Evolutionary conservation across 2,797 vertebrate genomes (phyloP).

Genomic region (Sarcoramphus papa): DNA sequence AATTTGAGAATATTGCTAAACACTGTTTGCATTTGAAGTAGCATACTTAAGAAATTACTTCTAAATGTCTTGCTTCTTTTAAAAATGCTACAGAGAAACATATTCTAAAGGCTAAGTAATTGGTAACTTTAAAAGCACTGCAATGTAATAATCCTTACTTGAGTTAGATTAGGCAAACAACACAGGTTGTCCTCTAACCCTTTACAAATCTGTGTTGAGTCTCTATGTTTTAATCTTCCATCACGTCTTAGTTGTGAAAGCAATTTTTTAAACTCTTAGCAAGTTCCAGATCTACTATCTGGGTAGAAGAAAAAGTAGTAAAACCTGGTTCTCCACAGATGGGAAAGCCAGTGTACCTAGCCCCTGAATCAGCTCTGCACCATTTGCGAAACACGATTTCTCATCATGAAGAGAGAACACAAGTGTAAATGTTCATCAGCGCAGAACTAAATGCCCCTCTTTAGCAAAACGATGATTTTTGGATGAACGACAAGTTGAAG

Average conservation of each 20-base stretch:
- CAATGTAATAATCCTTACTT: background rate
- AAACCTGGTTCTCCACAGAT: background rate
- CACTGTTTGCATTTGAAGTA: background rate
- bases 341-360: background rate
- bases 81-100: background rate
- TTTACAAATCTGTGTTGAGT: background rate
- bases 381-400: background rate
- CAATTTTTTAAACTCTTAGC: background rate
- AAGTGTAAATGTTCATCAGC: background rate
- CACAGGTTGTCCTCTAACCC: background rate
- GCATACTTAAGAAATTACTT: background rate
- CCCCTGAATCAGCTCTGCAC: background rate
- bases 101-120: background rate
- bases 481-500: background rate
- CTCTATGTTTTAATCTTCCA: background rate
- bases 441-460: background rate
- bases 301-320: background rate
- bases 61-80: background rate
- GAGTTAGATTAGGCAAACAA: background rate
- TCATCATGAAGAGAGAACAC: background rate
- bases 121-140: background rate
- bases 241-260: background rate
- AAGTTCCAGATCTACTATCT: background rate
- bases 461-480: background rate
- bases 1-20: background rate